Evolutionary conservation across 1,140 invertebrate genomes (phyloP).

Genomic region (Diplogasteroides magnus): DNA sequence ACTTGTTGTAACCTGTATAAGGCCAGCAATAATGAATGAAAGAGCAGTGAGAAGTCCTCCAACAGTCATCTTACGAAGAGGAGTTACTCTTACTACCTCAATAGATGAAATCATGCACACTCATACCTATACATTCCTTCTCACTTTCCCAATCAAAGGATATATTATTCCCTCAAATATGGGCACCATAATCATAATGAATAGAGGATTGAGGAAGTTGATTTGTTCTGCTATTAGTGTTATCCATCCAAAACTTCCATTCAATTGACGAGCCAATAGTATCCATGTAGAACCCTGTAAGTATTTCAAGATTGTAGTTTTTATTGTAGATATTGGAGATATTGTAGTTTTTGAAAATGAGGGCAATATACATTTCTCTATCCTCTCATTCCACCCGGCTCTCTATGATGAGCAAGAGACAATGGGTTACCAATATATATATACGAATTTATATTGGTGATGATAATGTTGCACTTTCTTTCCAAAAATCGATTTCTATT

Average conservation of each 20-base stretch:
- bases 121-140: no score
- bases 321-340: no score
- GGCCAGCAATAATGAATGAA: conserved; percentile 77
- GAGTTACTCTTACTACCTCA: conserved; percentile 55
- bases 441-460: no score
- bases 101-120: no score
- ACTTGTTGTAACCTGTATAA: conserved; percentile 76
- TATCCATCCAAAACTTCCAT: conserved; percentile 56
- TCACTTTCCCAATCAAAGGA: conserved; percentile 56
- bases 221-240: conserved; percentile 79
- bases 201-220: conserved; percentile 63
- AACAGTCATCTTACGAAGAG: conserved; percentile 70
- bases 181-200: conserved; percentile 49
- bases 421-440: no score
- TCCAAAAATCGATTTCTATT: no score
- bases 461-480: no score
- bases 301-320: no score
- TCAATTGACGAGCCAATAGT: conserved; percentile 58
- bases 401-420: no score
- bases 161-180: conserved; percentile 53
- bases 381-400: no score
- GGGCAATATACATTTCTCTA: no score
- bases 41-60: conserved; percentile 77
- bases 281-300: conserved; percentile 61
- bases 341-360: no score